These are phyloP conservation scores for Lophotriccus pileatus DNA, from an alignment of 2,797 vertebrate species.

Conservation along the genomic window DNA sequence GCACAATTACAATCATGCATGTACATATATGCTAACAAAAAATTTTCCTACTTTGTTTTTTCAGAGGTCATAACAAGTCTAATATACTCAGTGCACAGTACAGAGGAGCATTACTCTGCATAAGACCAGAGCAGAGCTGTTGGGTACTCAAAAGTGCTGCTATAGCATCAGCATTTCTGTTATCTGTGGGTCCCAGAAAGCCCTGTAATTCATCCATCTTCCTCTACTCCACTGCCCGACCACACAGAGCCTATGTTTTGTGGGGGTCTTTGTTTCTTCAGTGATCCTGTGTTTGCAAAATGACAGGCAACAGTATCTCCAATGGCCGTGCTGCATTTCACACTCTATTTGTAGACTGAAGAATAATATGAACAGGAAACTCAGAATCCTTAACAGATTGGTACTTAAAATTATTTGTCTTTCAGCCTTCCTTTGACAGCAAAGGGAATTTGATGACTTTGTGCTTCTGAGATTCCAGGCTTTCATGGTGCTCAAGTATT, in stretches of 20 bases:
- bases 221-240: background rate
- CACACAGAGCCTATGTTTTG: background rate
- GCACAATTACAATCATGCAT: background rate
- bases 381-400: background rate
- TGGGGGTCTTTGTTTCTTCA: background rate
- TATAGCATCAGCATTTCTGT: background rate
- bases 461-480: background rate
- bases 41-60: background rate
- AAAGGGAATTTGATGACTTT: background rate
- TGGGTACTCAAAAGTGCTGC: background rate
- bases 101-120: accelerated
- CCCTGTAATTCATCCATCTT: background rate
- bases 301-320: background rate
- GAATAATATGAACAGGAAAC: background rate
- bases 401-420: background rate
- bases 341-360: background rate
- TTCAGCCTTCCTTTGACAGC: background rate
- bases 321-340: accelerated
- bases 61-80: background rate
- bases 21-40: background rate
- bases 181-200: background rate
- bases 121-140: background rate
- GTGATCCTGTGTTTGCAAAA: background rate
- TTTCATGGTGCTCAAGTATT: background rate
- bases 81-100: accelerated